Base-by-base conservation (phyloP, 2,113 vertebrate species). In the Bambusicola thoracicus region DNA sequence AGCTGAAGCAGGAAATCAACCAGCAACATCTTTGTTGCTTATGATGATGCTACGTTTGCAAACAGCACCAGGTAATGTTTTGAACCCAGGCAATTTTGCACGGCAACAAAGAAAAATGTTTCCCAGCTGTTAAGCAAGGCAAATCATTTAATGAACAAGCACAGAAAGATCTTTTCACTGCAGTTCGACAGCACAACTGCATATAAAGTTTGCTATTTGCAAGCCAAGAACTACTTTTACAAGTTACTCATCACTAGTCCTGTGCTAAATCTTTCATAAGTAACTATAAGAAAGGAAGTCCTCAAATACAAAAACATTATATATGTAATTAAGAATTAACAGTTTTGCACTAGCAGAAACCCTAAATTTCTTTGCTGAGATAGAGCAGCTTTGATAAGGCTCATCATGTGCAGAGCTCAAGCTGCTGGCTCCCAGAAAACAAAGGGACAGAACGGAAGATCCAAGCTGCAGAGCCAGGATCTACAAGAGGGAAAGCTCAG, bases 11-110 rank as follows among this genome's bases (percentile, higher is more conserved):
- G 0, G 0, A 53, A 40, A 18, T 32, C 32, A 16, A 67, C 32
- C 18, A 1, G 53, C 77, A 43, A 62, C 46, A 93, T 65, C 38
- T 95, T 56, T 81, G 44, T 8, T 61, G n/a, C 43, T 34, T 2
- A 25, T 21, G 43, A 8, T 1, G 6, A 53, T 17, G 20, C 38
- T 40, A 11, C 38, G 43, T 20, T 65, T 29, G 56, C 13, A 6
- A 67, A 79, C 78, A 87, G 30, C 41, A 80, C 4, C 19, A 90
- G 62, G 72, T 89, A 84, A 87, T 34, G 75, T 87, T 73, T 44
- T 62, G 38, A 90, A 85, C 27, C 2, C 55, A 43, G 21, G 29
- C 32, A 53, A 59, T 34, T 89, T 29, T 46, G 49, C 63, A 82
- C 36, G 13, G 74, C 40, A 76, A 78, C 44, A 53, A 59, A 80